A percentile compares a stretch with the other conserved stretches of the same genome.
Evolutionary conservation across 30 jellyfish, hydroid and myxozoan genomes (phyloP).

Genomic region (Hydra vulgaris): DNA sequence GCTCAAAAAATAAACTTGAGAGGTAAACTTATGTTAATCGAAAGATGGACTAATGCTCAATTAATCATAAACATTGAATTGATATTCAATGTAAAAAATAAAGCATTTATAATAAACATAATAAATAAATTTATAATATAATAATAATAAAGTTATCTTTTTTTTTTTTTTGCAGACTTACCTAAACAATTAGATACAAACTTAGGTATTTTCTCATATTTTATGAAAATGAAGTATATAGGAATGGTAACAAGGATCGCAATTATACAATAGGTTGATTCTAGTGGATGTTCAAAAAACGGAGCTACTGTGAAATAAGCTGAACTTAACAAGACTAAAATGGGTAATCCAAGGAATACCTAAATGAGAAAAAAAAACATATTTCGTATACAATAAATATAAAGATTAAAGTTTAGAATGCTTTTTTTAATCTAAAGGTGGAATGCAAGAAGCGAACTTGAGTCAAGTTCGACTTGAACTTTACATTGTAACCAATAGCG

Average conservation of each 20-base stretch:
- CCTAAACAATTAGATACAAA: background rate
- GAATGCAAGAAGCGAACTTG: too few relatives aligned
- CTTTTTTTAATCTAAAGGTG: background rate
- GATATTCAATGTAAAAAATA: background rate
- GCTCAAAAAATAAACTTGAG: too few relatives aligned
- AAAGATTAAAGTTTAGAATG: background rate
- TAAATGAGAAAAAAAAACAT: background rate
- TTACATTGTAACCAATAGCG: too few relatives aligned
- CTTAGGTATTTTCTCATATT: background rate
- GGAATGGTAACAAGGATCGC: background rate
- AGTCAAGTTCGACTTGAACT: too few relatives aligned
- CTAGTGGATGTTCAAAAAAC: background rate
- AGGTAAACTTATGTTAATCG: too few relatives aligned
- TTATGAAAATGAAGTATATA: background rate
- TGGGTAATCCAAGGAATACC: conserved; percentile 4
- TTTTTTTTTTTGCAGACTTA: background rate
- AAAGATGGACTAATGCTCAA: too few relatives aligned
- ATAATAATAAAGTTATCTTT: too few relatives aligned
- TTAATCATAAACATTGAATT: too few relatives aligned
- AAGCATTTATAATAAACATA: background rate
- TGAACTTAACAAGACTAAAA: background rate
- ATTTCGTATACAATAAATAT: background rate
- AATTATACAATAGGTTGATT: background rate
- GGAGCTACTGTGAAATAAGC: conserved; percentile 3
- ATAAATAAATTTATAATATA: too few relatives aligned